phyloP scores from a whole-genome alignment of 2,797 vertebrate genomes.

The Eulemur coronatus region DNA sequence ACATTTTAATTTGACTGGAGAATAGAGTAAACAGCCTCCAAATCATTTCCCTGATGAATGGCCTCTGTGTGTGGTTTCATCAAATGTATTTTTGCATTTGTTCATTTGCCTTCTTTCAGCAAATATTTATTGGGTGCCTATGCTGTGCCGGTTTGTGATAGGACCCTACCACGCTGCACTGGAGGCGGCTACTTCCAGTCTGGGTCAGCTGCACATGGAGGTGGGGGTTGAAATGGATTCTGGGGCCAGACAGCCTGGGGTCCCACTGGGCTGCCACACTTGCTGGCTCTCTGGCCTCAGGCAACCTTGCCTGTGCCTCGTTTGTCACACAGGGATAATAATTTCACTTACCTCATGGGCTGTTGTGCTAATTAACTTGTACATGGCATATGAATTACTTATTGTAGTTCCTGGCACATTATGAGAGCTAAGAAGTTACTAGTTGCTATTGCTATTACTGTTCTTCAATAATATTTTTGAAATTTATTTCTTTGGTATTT shows the following conservation, averaged over 20 bases:
- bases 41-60: neutral
- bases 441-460: neutral
- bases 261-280: neutral
- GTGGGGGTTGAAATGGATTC: neutral
- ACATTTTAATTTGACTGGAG: constrained; percentile 34
- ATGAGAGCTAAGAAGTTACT: neutral
- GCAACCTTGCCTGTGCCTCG: neutral
- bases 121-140: constrained; percentile 31
- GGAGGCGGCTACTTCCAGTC: neutral
- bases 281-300: neutral
- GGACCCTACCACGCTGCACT: neutral
- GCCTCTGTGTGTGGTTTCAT: neutral
- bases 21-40: neutral
- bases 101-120: neutral
- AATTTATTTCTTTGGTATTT: neutral
- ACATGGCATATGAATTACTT: neutral
- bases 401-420: neutral
- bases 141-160: neutral
- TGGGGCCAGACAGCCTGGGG: accelerated
- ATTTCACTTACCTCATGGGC: neutral
- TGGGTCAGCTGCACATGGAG: neutral
- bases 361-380: neutral
- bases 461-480: neutral
- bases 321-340: neutral
- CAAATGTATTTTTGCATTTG: neutral